These are phyloP conservation scores for Cryptoleucopteryx plumbea DNA, from an alignment of 2,113 vertebrate species.

Conservation along the genomic window DNA sequence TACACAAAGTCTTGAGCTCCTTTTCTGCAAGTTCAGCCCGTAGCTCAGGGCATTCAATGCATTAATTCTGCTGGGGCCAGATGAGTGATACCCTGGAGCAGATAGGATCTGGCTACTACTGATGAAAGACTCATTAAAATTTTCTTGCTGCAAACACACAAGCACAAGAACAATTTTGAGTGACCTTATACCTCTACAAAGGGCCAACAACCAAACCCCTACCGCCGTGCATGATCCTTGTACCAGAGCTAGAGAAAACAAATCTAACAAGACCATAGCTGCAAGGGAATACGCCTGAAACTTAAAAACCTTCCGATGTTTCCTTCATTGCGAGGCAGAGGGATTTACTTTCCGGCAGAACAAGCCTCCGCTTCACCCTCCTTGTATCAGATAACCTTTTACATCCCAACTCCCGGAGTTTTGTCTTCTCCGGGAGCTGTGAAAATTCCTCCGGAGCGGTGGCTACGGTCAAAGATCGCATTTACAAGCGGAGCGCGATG, in stretches of 20 bases:
- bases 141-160: not conserved
- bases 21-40: not conserved
- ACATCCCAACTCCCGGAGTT: conserved; percentile 38
- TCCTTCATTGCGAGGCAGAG: not conserved
- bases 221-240: not conserved
- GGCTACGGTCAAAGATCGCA: conserved; percentile 59
- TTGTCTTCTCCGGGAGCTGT: conserved; percentile 36
- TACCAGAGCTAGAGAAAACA: not conserved
- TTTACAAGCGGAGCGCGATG: conserved; percentile 37
- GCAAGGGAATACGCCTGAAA: not conserved
- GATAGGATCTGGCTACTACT: conserved; percentile 1
- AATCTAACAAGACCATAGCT: not conserved
- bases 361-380: conserved; percentile 7
- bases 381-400: conserved; percentile 63
- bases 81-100: conserved; percentile 9
- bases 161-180: not conserved
- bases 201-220: not conserved
- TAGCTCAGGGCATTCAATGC: not conserved
- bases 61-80: conserved; percentile 26
- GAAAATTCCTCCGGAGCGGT: conserved; percentile 50
- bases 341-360: conserved; percentile 28
- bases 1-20: not conserved
- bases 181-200: conserved; percentile 1
- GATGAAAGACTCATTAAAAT: conserved; percentile 41
- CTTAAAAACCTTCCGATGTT: not conserved